These are phyloP conservation scores for Megaleporinus macrocephalus DNA, from an alignment of 2,113 vertebrate species.

Conservation along the genomic window DNA sequence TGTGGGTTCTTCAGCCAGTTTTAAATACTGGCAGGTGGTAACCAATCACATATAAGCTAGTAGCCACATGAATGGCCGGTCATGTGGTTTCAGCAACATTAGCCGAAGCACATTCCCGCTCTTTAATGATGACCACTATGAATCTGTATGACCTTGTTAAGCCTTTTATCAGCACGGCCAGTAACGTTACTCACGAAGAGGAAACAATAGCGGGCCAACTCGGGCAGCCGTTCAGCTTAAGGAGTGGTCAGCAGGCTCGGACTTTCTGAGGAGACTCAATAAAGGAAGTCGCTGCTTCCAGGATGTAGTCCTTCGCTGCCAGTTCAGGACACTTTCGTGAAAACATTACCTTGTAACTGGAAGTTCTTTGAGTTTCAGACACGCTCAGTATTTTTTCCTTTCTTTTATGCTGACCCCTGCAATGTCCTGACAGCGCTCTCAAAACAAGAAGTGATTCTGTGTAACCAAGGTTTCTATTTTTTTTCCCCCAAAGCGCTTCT, in stretches of 20 bases:
- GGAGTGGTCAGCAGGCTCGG: conserved; percentile 38
- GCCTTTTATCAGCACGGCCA: neutral
- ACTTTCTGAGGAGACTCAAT: conserved; percentile 47
- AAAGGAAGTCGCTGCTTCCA: conserved; percentile 52
- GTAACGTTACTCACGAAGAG: conserved; percentile 6
- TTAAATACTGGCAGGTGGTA: no score
- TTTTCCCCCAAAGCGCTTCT: neutral
- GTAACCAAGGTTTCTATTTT: neutral
- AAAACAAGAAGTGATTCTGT: conserved; percentile 41
- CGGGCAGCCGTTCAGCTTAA: neutral
- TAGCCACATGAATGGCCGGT: no score
- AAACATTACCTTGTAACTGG: conserved; percentile 40
- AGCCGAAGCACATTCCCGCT: no score
- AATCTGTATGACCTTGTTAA: neutral
- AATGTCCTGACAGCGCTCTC: conserved; percentile 6
- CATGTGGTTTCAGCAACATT: no score
- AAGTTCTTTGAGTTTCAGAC: conserved; percentile 45
- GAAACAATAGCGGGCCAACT: conserved; percentile 39
- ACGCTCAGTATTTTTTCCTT: neutral
- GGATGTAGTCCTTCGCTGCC: conserved; percentile 44
- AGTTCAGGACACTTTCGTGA: conserved; percentile 28
- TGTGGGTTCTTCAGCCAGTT: no score
- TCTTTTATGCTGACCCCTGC: conserved; percentile 6
- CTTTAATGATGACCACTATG: neutral
- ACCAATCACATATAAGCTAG: no score